Evolutionary conservation across 2,797 vertebrate species (phyloP).

Genomic region (Ataeniobius toweri): DNA sequence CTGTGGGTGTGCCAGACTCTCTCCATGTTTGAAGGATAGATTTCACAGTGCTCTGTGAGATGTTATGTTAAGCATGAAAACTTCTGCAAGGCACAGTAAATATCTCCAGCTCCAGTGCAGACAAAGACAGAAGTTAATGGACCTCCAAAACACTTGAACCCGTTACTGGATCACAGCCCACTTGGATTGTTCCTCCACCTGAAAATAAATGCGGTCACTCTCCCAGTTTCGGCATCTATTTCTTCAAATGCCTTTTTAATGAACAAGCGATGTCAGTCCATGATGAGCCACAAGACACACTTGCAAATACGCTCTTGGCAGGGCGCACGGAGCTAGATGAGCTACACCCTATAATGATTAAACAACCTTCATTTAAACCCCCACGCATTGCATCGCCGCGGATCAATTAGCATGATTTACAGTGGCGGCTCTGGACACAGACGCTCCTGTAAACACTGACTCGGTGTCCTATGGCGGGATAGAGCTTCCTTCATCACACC

Average conservation of each 20-base stretch:
- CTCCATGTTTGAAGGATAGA: background rate
- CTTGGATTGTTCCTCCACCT: slow-evolving; percentile 47
- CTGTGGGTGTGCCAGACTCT: background rate
- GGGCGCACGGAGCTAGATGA: slow-evolving; percentile 49
- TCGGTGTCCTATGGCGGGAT: slow-evolving; percentile 73
- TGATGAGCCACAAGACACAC: slow-evolving; percentile 58
- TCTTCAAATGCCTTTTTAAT: slow-evolving; percentile 79
- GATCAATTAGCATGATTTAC: slow-evolving; percentile 80
- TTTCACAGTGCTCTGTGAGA: background rate
- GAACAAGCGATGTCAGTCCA: slow-evolving; percentile 70
- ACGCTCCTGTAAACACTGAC: slow-evolving; percentile 59
- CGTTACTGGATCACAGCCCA: slow-evolving; percentile 48
- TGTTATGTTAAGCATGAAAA: background rate
- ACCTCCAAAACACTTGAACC: slow-evolving; percentile 29
- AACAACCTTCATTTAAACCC: slow-evolving; percentile 78
- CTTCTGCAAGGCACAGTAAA: background rate
- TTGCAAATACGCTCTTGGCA: slow-evolving; percentile 70
- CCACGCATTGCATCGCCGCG: slow-evolving; percentile 63
- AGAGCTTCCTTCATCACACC: slow-evolving; percentile 78
- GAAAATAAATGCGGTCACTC: slow-evolving; percentile 57
- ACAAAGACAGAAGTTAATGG: slow-evolving; percentile 35
- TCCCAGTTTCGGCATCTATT: slow-evolving; percentile 62
- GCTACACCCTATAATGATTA: slow-evolving; percentile 69
- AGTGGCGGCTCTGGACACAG: slow-evolving; percentile 55
- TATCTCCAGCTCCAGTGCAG: slow-evolving; percentile 9